Evolutionary conservation across 2,797 vertebrate species (phyloP).

Genomic region (Pyrrhura leucotis): DNA sequence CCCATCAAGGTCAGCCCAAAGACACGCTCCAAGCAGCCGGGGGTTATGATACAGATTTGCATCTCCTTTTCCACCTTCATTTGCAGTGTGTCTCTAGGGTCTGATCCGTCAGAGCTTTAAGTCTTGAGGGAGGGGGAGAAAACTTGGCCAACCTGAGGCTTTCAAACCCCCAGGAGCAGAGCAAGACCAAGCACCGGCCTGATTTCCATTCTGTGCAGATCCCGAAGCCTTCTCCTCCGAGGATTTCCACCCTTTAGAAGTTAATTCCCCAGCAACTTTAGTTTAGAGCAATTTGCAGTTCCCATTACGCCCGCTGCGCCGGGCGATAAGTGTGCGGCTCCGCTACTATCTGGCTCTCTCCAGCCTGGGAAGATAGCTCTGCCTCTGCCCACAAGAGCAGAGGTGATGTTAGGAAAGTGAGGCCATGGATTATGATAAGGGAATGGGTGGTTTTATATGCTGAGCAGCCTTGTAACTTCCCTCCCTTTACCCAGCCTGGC

Average conservation of each 20-base stretch:
- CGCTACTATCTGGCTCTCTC: conserved; percentile 31
- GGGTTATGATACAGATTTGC: fast-evolving
- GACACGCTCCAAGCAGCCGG: fast-evolving
- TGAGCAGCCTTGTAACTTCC: not conserved
- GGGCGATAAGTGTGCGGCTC: not conserved
- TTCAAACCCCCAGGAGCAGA: not conserved
- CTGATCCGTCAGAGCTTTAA: not conserved
- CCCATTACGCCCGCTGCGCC: conserved; percentile 53
- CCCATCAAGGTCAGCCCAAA: not conserved
- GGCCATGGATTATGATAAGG: conserved; percentile 70
- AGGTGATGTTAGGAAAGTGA: conserved; percentile 20
- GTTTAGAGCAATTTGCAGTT: conserved; percentile 71
- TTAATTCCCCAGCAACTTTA: conserved; percentile 75
- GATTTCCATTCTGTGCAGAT: not conserved
- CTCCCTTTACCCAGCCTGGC: conserved; percentile 25
- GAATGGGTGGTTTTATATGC: conserved; percentile 46
- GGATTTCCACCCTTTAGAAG: conserved; percentile 44
- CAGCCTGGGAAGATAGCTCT: conserved; percentile 53
- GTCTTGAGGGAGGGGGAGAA: not conserved
- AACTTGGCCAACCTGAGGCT: not conserved
- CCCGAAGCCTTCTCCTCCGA: not conserved
- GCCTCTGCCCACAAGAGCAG: conserved; percentile 46
- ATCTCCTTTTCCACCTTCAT: not conserved
- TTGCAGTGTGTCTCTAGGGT: fast-evolving
- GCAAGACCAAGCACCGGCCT: not conserved